Evolutionary conservation across 2,797 vertebrate genomes (phyloP).

Genomic region (Lacerta viridis): DNA sequence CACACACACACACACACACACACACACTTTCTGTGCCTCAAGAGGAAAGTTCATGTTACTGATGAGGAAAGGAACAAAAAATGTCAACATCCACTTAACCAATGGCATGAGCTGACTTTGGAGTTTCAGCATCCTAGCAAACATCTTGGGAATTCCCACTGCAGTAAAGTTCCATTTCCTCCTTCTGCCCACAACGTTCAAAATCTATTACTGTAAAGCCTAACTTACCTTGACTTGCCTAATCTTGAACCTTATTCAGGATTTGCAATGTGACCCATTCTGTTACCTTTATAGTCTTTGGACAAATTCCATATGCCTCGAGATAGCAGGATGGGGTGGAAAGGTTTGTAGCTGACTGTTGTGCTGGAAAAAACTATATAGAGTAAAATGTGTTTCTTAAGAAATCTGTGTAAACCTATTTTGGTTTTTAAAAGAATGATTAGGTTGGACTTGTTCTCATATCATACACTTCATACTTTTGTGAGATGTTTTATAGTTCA

Average conservation of each 20-base stretch:
- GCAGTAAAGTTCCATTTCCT: constrained; percentile 13
- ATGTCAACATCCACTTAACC: neutral
- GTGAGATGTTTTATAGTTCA: neutral
- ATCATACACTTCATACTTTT: neutral
- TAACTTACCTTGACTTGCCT: neutral
- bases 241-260: neutral
- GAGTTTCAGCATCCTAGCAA: neutral
- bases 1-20: too few species aligned
- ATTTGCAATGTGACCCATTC: neutral
- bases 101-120: neutral
- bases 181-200: neutral
- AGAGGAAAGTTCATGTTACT: neutral
- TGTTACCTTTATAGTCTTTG: neutral
- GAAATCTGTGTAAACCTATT: neutral
- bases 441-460: neutral
- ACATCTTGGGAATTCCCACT: neutral
- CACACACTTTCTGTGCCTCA: neutral
- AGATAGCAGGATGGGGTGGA: neutral
- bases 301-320: neutral
- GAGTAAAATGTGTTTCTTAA: neutral
- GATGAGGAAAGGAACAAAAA: neutral
- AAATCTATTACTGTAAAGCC: neutral
- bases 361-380: neutral
- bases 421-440: neutral
- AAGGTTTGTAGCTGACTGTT: neutral